Conservation (phyloP, 2,888 invertebrate species). For the Bembecia ichneumoniformis region DNA sequence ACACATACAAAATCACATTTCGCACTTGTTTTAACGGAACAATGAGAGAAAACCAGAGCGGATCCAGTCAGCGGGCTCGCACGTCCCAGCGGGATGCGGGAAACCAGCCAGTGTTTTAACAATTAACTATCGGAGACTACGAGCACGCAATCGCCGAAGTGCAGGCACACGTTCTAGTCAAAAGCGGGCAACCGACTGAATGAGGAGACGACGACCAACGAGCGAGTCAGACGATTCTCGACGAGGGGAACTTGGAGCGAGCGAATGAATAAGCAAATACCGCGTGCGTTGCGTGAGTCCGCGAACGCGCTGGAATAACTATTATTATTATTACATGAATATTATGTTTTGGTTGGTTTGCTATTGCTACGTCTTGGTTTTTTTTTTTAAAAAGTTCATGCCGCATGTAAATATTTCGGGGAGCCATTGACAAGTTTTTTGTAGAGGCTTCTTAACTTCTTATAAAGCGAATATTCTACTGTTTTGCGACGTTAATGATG, state of each 20-base stretch:
- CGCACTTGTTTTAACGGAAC: conserved; percentile 53
- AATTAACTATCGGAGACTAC: conserved; percentile 43
- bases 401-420: neutral
- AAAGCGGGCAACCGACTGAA: conserved; percentile 44
- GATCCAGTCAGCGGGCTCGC: conserved; percentile 37
- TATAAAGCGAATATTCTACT: too few relatives aligned
- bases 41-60: conserved; percentile 36
- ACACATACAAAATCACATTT: conserved; percentile 69
- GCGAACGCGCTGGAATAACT: conserved; percentile 28
- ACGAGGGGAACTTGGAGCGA: neutral
- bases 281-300: conserved; percentile 15
- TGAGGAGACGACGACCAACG: conserved; percentile 44
- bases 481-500: neutral
- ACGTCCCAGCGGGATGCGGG: conserved; percentile 27
- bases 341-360: conserved; percentile 18
- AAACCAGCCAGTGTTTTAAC: conserved; percentile 38
- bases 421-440: too few relatives aligned
- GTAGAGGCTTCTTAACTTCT: too few relatives aligned
- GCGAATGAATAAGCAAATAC: neutral
- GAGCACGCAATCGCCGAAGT: conserved; percentile 20
- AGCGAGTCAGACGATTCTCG: neutral
- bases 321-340: conserved; percentile 34
- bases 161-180: conserved; percentile 15
- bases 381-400: conserved; percentile 3
- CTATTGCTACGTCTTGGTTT: too few relatives aligned